Percentiles rank a stretch among this genome's conserved stretches.
These are phyloP conservation scores for Doryteuthis pealeii DNA, from an alignment of 1,140 invertebrate genomes.

Conservation along the genomic window DNA sequence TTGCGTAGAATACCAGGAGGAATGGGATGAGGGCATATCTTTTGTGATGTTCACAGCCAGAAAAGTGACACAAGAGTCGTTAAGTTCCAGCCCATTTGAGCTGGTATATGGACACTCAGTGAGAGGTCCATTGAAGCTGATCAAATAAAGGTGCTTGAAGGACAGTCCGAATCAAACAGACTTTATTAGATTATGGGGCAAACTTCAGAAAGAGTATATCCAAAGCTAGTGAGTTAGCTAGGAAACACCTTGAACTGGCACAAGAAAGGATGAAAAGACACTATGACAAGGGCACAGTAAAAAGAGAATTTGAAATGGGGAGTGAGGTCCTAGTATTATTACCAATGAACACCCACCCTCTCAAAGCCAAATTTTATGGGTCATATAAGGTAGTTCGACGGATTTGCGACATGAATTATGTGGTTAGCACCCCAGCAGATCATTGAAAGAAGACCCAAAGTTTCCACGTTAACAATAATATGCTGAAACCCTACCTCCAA, in stretches of 20 bases:
- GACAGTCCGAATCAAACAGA: not conserved
- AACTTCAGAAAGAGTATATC: not conserved
- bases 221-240: not conserved
- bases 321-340: too few relatives aligned
- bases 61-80: not conserved
- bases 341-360: too few relatives aligned
- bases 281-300: too few relatives aligned
- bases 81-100: not conserved
- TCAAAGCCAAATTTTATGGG: too few relatives aligned
- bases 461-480: slow-evolving; percentile 12
- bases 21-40: not conserved
- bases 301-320: too few relatives aligned
- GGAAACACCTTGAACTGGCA: not conserved
- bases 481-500: slow-evolving; percentile 16
- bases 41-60: not conserved
- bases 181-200: not conserved
- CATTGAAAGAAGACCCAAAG: slow-evolving; percentile 14
- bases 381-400: not conserved
- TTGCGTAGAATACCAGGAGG: not conserved
- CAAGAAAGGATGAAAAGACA: too few relatives aligned
- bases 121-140: not conserved
- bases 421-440: slow-evolving; percentile 31
- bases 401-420: slow-evolving; percentile 26
- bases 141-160: not conserved
- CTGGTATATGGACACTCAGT: not conserved